These are phyloP conservation scores for Patiria pectinifera DNA, from an alignment of 53 echinoderm and acorn worm species.

Conservation along the genomic window DNA sequence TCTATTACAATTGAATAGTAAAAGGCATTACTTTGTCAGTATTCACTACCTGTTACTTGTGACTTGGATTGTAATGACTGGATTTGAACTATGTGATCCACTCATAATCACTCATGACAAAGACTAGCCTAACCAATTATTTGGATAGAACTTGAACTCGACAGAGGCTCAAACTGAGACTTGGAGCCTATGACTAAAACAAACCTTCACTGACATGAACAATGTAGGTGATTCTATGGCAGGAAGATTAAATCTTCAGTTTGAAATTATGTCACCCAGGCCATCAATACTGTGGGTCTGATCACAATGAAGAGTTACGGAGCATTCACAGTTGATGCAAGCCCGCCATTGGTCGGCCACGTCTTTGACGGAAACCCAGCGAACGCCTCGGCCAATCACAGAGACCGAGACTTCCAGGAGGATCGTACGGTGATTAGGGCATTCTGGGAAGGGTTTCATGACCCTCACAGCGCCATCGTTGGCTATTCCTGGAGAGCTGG, in stretches of 20 bases:
- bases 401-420: slow-evolving; percentile 62
- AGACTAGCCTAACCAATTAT: too few relatives aligned
- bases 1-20: too few relatives aligned
- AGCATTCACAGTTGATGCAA: slow-evolving; percentile 57
- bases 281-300: slow-evolving; percentile 4
- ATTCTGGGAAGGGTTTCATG: slow-evolving; percentile 70
- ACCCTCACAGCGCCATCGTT: slow-evolving; percentile 48
- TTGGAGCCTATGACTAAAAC: too few relatives aligned
- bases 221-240: too few relatives aligned
- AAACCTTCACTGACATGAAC: too few relatives aligned
- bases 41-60: too few relatives aligned
- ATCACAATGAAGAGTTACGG: slow-evolving; percentile 4
- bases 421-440: slow-evolving; percentile 45
- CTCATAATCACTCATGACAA: too few relatives aligned
- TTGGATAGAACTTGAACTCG: too few relatives aligned
- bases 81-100: too few relatives aligned
- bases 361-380: slow-evolving; percentile 59
- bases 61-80: too few relatives aligned
- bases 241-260: background rate
- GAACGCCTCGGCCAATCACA: background rate
- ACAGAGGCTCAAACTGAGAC: too few relatives aligned
- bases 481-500: slow-evolving; percentile 54
- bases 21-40: too few relatives aligned
- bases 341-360: slow-evolving; percentile 59
- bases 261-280: background rate